Evolutionary conservation across 1,140 invertebrate genomes (phyloP), one percentile per base, ranked within the genome.

Genomic region (Dolichoris vasculosae): DNA sequence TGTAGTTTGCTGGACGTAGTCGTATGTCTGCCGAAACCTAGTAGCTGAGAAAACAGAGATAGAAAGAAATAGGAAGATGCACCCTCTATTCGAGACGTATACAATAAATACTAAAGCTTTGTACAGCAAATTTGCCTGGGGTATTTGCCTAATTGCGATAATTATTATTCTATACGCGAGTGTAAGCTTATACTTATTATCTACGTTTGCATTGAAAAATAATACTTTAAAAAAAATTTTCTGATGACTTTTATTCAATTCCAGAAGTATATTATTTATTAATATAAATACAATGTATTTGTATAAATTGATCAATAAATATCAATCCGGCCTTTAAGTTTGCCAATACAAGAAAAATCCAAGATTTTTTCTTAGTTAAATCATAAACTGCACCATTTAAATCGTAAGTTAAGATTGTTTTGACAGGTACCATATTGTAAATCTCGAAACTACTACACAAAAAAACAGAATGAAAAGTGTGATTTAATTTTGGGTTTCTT

Each of bases 401-500:
- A 71, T 55, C 23, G 17, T n/a, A 20, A 73, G 38, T 7, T 15
- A 11, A 17, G 64, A 84, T 84, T 84, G 83, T 55, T 83, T 77
- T 79, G 83, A 71, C 83, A 64, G 55, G 48, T 8, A n/a, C 30
- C 38, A 9, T 77, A 48, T 69, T 76, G 67, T 63, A 79, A 78
- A 38, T 84, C 79, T 79, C 38, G 38, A 78, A 84, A 84, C 83
- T 79, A 48, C 64, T 30, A 71, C 7, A 20, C 23, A 48, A 79
- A 69, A 63, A 82, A 59, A 23, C 17, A 46, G 63, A 82, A 48
- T 77, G 73, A 85, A 85, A 81, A 55, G 69, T 38, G 77, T 26
- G 4, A 17, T 20, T 32, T 30, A 76, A 30, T 46, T 46, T 17
- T 64, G 0, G 43, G 3, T 40, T 20, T 26, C 67, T 67, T 64